Evolutionary conservation across 2,888 invertebrate genomes (phyloP), one percentile per base, ranked within the genome.

Genomic region (Oscheius sp.): DNA sequence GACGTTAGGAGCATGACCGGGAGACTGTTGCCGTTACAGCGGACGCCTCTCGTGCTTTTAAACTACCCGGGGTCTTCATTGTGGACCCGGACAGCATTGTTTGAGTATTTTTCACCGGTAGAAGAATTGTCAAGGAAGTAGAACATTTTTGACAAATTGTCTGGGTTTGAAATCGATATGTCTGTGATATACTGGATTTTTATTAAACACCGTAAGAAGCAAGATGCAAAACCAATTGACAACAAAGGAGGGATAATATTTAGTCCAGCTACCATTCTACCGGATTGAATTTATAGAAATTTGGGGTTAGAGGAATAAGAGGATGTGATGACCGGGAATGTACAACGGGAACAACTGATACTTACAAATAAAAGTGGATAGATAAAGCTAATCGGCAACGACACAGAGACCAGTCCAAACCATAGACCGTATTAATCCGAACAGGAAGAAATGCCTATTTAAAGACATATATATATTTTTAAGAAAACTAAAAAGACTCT

Each of bases 21-120:
- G 18, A n/a, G 52, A 66, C 66, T 66, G 66, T 52, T 66, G 49
- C 66, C 25, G 66, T 66, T 66, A 66, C 66, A 66, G 35, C 35
- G 9, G 35, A 9, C 35, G 23, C 29, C 25, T 18, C 16, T 29
- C 52, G 52, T 66, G 23, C 52, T 52, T 66, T 66, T 66, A 66
- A 66, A 66, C 66, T 66, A 66, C 64, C 25, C 23, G 29, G 6
- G 35, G 25, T 52, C 52, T 52, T 66, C 52, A 66, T 49, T 61
- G 61, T 49, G 52, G 52, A 27, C 52, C 66, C 52, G 49, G 52
- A 66, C 66, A 49, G 66, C 66, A 66, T 66, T 66, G 66, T 66
- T 66, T 52, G 66, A 52, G 52, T 52, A 66, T 52, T 66, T 61
- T 29, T 35, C 35, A 35, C 35, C 5, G 58, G 29, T 25, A 27